Evolutionary conservation across 2,797 vertebrate genomes (phyloP).

Genomic region (Hapalemur alaotrensis): DNA sequence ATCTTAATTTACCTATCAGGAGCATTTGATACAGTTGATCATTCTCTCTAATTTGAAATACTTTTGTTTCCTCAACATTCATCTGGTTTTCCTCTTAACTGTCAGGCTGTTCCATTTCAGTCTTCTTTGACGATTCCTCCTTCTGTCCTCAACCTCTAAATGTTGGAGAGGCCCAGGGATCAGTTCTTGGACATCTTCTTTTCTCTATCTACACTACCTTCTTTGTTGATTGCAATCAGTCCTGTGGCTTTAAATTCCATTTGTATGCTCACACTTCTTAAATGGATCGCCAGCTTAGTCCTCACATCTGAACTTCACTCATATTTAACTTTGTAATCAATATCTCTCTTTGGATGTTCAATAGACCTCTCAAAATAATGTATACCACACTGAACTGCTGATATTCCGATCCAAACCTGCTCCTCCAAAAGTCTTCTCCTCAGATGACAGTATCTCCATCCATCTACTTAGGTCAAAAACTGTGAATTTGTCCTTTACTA

Average conservation of each 20-base stretch:
- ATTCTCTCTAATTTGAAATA: neutral
- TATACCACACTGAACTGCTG: neutral
- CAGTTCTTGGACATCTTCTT: neutral
- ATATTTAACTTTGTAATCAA: neutral
- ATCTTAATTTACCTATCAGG: neutral
- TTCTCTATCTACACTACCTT: neutral
- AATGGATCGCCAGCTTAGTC: neutral
- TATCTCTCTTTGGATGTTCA: neutral
- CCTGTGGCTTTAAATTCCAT: neutral
- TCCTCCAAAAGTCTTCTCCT: neutral
- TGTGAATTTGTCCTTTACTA: neutral
- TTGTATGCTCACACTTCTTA: neutral
- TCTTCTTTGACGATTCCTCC: neutral
- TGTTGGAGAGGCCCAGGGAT: neutral
- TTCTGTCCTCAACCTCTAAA: neutral
- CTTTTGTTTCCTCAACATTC: neutral
- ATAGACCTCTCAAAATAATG: neutral
- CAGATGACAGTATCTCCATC: neutral
- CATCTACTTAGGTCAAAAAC: neutral
- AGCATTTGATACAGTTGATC: slow-evolving; percentile 1
- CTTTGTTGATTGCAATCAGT: neutral
- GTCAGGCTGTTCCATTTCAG: neutral
- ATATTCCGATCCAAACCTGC: neutral
- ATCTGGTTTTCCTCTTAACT: neutral
- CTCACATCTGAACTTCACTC: neutral